Conservation (phyloP, 1,140 invertebrate genomes). For the Drosophila ironensis region DNA sequence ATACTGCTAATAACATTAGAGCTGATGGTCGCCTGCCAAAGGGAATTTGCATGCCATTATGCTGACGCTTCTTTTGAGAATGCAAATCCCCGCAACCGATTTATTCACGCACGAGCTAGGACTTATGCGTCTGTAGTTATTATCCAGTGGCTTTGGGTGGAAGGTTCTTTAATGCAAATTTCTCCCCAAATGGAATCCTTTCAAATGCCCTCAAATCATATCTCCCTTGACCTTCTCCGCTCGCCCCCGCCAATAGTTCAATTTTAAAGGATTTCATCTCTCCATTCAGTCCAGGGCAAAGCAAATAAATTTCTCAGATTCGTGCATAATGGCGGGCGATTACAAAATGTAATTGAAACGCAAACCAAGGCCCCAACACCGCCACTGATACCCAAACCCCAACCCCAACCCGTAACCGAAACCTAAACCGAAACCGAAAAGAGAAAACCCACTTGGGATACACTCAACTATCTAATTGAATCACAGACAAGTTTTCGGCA, state of each 20-base stretch:
- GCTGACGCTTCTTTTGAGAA: conserved; percentile 11
- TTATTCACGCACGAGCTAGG: conserved; percentile 21
- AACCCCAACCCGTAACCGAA: not conserved
- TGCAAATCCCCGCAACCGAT: conserved; percentile 18
- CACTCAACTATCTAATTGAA: conserved; percentile 30
- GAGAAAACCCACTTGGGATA: not conserved
- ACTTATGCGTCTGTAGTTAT: conserved; percentile 26
- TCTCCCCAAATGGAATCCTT: conserved; percentile 21
- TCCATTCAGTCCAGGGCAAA: conserved; percentile 11
- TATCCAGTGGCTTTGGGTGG: conserved; percentile 8
- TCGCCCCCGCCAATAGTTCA: conserved; percentile 12
- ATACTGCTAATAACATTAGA: conserved; percentile 28
- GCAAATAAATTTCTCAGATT: conserved; percentile 22
- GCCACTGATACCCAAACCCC: not conserved
- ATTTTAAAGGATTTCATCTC: conserved; percentile 29
- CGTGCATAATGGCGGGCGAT: conserved; percentile 34
- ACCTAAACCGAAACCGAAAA: conserved; percentile 8
- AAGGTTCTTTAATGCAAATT: conserved; percentile 25
- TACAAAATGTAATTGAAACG: conserved; percentile 47
- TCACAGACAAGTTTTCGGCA: conserved; percentile 5
- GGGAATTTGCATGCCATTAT: conserved; percentile 30
- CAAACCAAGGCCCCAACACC: not conserved
- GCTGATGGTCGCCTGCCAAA: not conserved
- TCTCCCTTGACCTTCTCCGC: not conserved
- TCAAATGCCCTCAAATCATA: conserved; percentile 10